These are phyloP conservation scores for Microcebus murinus DNA, from an alignment of 2,113 vertebrate genomes.

Conservation along the genomic window DNA sequence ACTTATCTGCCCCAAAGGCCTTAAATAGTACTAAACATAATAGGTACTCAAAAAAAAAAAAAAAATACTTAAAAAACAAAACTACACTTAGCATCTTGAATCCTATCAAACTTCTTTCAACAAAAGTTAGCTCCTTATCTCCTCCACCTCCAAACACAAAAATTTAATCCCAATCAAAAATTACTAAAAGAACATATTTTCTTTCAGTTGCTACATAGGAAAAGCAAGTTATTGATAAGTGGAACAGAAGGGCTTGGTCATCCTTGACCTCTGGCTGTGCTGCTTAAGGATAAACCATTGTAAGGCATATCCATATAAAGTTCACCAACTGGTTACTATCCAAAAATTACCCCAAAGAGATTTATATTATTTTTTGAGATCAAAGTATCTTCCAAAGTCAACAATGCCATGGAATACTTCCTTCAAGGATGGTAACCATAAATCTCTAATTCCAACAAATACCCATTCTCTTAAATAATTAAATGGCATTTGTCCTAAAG, in stretches of 20 bases:
- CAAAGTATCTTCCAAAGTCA: background rate
- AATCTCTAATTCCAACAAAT: constrained; percentile 41
- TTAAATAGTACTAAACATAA: background rate
- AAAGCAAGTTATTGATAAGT: background rate
- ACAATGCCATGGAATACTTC: background rate
- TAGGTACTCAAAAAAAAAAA: background rate
- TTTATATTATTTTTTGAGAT: background rate
- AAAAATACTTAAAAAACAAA: background rate
- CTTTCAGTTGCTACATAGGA: background rate
- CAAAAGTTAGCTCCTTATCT: background rate
- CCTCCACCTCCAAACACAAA: background rate
- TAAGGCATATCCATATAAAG: background rate
- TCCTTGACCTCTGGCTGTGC: background rate
- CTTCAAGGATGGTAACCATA: constrained; percentile 29
- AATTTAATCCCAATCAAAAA: too few relatives aligned
- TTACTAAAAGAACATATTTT: background rate
- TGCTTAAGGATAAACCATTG: background rate
- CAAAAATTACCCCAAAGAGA: constrained; percentile 4
- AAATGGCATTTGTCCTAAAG: background rate
- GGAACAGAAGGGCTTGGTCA: background rate
- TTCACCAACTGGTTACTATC: background rate
- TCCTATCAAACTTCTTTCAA: background rate
- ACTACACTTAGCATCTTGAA: background rate
- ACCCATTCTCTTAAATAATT: background rate
- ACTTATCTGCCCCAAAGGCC: background rate